Evolutionary conservation across 2,113 vertebrate species (phyloP).

Genomic region (Microtus ochrogaster): DNA sequence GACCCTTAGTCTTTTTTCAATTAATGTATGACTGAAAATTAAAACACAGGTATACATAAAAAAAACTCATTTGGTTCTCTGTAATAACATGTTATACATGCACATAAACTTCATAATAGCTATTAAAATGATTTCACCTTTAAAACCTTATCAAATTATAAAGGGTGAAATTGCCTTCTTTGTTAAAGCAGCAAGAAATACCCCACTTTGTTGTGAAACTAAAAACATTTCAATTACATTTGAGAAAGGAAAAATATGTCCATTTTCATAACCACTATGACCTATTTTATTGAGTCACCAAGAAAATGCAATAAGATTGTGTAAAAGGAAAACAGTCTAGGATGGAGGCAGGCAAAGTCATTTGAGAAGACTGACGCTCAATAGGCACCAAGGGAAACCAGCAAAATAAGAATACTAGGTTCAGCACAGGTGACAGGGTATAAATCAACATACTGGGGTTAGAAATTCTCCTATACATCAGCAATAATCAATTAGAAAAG

Average conservation of each 20-base stretch:
- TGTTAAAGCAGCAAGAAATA: not conserved
- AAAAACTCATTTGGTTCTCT: not conserved
- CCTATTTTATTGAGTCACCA: not conserved
- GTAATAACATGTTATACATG: not conserved
- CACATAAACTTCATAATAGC: not conserved
- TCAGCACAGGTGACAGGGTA: not conserved
- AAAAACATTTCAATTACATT: not conserved
- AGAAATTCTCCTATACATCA: not conserved
- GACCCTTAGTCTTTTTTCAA: not conserved
- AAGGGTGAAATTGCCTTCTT: not conserved
- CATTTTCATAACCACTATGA: not conserved
- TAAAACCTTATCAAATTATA: constrained; percentile 15
- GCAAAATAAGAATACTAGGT: constrained; percentile 12
- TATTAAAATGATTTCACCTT: not conserved
- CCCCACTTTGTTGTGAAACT: not conserved
- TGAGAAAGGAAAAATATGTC: not conserved
- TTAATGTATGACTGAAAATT: not conserved
- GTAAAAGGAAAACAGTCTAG: not conserved
- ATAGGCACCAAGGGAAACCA: not conserved
- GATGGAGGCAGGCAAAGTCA: not conserved
- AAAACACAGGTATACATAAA: not conserved
- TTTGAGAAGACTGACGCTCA: not conserved
- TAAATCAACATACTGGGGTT: not conserved
- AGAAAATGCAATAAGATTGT: not conserved
- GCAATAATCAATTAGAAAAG: not conserved